Evolutionary conservation across 1,140 invertebrate species (phyloP).

Genomic region (Apis mellifera): Amel_HAv3.1 CM009943.2:2301501-2302000

Average conservation of each 20-base stretch:
- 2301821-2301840: not conserved
- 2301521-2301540: not conserved
- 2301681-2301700: not conserved
- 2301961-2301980: no score
- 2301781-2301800: not conserved
- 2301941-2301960: no score
- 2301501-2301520: not conserved
- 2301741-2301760: not conserved
- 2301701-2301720: not conserved
- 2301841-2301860: no score
- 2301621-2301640: slow-evolving; percentile 1
- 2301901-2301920: no score
- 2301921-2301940: no score
- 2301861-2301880: not conserved
- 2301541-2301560: not conserved
- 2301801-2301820: not conserved
- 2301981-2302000: not conserved
- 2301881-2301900: no score
- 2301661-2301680: not conserved
- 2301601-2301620: not conserved
- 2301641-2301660: not conserved
- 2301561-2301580: not conserved
- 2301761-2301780: not conserved
- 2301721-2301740: not conserved
- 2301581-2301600: not conserved